phyloP scores from a whole-genome alignment of 2,888 invertebrate genomes.

The Periphyllus acericola region DNA sequence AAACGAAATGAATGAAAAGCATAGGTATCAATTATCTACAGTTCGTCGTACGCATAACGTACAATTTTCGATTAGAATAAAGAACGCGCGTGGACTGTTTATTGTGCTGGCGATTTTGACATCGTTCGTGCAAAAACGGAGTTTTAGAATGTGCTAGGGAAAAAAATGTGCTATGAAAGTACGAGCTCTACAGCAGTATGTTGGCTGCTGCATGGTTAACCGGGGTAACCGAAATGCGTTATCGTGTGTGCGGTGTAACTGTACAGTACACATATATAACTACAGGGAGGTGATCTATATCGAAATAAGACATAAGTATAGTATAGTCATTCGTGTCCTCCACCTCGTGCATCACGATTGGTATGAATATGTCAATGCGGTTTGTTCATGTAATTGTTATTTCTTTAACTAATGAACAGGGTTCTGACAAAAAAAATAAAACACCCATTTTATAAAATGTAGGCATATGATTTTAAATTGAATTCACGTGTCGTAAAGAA shows the following conservation, averaged over 20 bases:
- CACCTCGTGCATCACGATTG: neutral
- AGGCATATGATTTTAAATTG: neutral
- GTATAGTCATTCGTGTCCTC: neutral
- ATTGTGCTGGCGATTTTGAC: neutral
- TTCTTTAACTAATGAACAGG: neutral
- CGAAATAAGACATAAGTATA: neutral
- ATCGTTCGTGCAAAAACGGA: neutral
- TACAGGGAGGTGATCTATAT: neutral
- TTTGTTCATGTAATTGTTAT: neutral
- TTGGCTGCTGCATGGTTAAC: neutral
- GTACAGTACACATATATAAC: neutral
- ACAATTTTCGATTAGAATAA: neutral
- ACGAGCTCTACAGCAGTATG: neutral
- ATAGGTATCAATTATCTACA: neutral
- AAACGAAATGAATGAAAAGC: neutral
- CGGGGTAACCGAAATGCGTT: neutral
- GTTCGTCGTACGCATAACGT: neutral
- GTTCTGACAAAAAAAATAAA: neutral
- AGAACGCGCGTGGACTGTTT: neutral
- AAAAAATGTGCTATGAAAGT: too few relatives aligned
- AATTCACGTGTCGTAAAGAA: neutral
- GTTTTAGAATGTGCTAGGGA: neutral
- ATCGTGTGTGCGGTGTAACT: neutral
- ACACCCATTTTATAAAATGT: too few relatives aligned
- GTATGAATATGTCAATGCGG: neutral